Conservation (phyloP, 2,797 vertebrate species). For the Linurgus olivaceus region DNA sequence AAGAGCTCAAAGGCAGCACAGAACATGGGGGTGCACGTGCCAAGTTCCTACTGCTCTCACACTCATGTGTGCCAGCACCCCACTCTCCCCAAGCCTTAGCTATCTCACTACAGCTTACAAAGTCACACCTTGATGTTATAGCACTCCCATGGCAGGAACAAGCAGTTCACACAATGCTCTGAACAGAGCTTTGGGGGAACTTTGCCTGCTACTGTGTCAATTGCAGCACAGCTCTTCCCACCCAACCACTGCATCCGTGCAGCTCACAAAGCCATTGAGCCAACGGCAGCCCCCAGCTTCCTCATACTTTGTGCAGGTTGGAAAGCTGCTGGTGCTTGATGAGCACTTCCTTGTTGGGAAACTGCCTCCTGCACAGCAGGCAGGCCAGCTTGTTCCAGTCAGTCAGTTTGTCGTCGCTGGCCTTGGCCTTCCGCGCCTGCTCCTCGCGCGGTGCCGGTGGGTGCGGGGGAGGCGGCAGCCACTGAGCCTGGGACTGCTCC, state of each 20-base stretch:
- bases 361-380: constrained; percentile 93
- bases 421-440: constrained; percentile 74
- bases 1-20: not conserved
- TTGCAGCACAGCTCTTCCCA: not conserved
- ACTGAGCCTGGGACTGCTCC: constrained; percentile 75
- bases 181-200: not conserved
- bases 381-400: constrained; percentile 99
- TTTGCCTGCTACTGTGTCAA: not conserved
- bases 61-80: not conserved
- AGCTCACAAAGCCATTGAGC: not conserved
- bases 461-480: constrained; percentile 47
- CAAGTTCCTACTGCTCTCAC: not conserved
- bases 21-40: not conserved
- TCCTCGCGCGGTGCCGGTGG: constrained; percentile 59
- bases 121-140: not conserved
- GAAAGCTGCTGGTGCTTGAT: constrained; percentile 96
- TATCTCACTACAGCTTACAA: not conserved
- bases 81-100: not conserved
- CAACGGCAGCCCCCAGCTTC: not conserved
- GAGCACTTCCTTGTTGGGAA: constrained; percentile 93
- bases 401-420: constrained; percentile 87
- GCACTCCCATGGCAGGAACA: not conserved
- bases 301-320: constrained; percentile 91
- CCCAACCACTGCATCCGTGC: not conserved
- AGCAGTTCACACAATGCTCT: constrained; percentile 36